Base-by-base conservation (phyloP, 2,888 invertebrate genomes). In the Philonicus albiceps region DNA sequence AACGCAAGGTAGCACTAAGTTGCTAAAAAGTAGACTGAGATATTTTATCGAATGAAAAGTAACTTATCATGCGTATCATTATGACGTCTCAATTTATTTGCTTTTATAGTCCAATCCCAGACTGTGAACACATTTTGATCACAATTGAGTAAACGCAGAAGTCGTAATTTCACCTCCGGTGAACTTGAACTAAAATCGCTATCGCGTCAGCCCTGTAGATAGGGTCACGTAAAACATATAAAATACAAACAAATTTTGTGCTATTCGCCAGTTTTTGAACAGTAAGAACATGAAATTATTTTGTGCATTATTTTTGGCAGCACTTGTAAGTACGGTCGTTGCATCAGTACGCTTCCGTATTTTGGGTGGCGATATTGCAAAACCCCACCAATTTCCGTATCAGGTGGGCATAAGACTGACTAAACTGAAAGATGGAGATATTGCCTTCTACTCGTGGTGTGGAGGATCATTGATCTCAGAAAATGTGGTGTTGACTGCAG, bases 381-480 rank as follows among this genome's bases (percentile, higher is more conserved):
- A 6, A 27, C 86, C 80, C 13, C 31, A 86, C 19, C 86, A 78
- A 27, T 86, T 85, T 27, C 87, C 87, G 3, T 85, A 87, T 27
- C 81, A 80, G 53, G 86, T 83, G 4, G 64, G 22, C n/a, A 3
- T 83, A 34, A 11, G 34, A 34, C 27, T 72, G 40, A 83, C 19
- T 11, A 31, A 19, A 27, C 5, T 74, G 11, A n/a, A 27, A 27
- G 37, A 19, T 19, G 27, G 31, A 8, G 72, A 55, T n/a, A 83
- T 11, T 11, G 64, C 49, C 0, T 16, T 53, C 1, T 11, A 31
- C 49, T 11, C 37, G 6, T 87, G 86, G 86, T 87, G 87, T 43
- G 87, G 87, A 31, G 87, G 87, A n/a, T 74, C 86, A 34, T 27
- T 87, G 22, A 85, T 87, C 8, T 85, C 87, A 30, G 31, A 74